Conservation (phyloP, 2,888 invertebrate species). For the Muschampia plurimacula region DNA sequence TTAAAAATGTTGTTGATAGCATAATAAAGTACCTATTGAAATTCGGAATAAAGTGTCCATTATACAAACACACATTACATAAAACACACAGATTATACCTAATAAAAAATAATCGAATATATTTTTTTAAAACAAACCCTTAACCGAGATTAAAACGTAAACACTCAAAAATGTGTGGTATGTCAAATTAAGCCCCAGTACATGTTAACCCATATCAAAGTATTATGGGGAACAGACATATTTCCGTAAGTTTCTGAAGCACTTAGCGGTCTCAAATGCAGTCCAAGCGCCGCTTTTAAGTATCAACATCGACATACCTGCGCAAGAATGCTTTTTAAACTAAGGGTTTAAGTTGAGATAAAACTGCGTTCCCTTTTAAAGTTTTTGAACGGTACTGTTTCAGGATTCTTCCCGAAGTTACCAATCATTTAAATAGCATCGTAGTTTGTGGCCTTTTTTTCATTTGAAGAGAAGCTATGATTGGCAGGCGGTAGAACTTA, state of each 20-base stretch:
- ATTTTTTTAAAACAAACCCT: background rate
- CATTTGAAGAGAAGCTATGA: no score
- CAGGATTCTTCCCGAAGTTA: background rate
- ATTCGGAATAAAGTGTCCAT: no score
- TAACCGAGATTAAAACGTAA: background rate
- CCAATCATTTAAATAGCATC: background rate
- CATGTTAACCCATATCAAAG: constrained; percentile 69
- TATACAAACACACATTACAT: no score
- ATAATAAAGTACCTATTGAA: no score
- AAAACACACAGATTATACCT: no score
- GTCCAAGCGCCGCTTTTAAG: constrained; percentile 46
- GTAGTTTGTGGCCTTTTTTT: no score
- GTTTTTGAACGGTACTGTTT: background rate
- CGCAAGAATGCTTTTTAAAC: constrained; percentile 35
- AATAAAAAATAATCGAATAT: no score
- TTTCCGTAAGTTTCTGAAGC: constrained; percentile 53
- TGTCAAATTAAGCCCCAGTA: constrained; percentile 24
- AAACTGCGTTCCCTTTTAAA: constrained; percentile 14
- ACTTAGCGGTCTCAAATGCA: constrained; percentile 62
- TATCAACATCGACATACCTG: constrained; percentile 37
- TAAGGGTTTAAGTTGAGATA: constrained; percentile 27
- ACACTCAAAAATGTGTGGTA: constrained; percentile 26
- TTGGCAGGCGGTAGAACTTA: no score
- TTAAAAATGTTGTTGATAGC: no score
- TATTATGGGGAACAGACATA: constrained; percentile 71